Conservation (phyloP, 1,140 invertebrate species). For the Teleogryllus occipitalis region DNA sequence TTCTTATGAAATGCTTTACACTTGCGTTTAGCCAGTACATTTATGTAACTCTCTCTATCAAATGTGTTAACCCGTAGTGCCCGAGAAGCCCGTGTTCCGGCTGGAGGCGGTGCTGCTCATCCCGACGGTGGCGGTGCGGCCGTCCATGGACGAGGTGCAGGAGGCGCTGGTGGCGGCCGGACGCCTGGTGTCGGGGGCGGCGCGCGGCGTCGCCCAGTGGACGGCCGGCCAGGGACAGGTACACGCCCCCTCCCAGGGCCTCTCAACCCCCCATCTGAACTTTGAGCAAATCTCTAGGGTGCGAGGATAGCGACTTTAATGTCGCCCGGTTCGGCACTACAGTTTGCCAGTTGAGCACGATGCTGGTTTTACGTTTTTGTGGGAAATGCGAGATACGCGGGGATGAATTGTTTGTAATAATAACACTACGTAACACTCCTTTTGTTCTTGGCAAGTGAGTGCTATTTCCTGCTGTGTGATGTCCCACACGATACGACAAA, state of each 20-base stretch:
- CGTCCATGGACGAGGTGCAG: slow-evolving; percentile 85
- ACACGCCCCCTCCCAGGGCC: not conserved
- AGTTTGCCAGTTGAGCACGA: too few relatives aligned
- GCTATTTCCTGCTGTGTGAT: too few relatives aligned
- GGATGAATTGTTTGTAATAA: too few relatives aligned
- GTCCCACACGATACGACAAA: too few relatives aligned
- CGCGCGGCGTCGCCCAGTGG: slow-evolving; percentile 89
- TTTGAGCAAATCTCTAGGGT: not conserved
- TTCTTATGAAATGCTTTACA: too few relatives aligned
- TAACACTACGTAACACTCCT: too few relatives aligned
- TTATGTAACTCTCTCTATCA: too few relatives aligned
- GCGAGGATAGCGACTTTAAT: not conserved
- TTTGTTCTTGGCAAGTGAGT: too few relatives aligned
- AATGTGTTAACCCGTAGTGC: not conserved
- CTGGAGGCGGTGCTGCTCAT: slow-evolving; percentile 75
- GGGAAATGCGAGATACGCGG: too few relatives aligned
- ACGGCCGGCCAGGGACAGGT: slow-evolving; percentile 48
- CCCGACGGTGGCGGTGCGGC: slow-evolving; percentile 77
- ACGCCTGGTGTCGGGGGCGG: slow-evolving; percentile 73
- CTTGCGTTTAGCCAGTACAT: too few relatives aligned
- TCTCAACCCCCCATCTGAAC: not conserved
- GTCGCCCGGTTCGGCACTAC: too few relatives aligned
- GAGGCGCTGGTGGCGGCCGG: slow-evolving; percentile 75
- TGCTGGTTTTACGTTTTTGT: too few relatives aligned
- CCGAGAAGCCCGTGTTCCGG: slow-evolving; percentile 52